Percentiles rank a stretch among this genome's conserved stretches.
These are phyloP conservation scores for Asarcornis scutulata DNA, from an alignment of 2,113 vertebrate species.

Conservation along the genomic window DNA sequence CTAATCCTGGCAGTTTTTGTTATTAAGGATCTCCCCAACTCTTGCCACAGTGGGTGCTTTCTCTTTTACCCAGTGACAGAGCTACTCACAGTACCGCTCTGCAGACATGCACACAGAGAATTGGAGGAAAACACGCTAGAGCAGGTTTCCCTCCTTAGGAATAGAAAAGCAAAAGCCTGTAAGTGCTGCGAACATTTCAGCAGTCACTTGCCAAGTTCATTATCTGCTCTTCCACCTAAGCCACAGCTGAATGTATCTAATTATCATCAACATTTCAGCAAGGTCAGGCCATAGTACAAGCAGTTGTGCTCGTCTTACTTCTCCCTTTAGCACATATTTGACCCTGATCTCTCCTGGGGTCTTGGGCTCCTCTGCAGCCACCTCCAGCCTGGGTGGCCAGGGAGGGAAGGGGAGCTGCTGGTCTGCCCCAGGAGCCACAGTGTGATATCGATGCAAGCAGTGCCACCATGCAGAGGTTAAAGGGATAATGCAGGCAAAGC, in stretches of 20 bases:
- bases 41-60: background rate
- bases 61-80: background rate
- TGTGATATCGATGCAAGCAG: background rate
- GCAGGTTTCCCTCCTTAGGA: background rate
- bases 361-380: background rate
- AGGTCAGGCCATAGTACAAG: background rate
- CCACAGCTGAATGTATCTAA: background rate
- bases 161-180: background rate
- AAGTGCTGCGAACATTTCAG: background rate
- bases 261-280: background rate
- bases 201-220: background rate
- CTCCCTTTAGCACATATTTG: background rate
- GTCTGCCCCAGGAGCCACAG: background rate
- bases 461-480: background rate
- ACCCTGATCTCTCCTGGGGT: background rate
- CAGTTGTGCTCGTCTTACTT: background rate
- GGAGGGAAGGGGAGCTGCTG: fast-evolving
- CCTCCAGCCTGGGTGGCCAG: background rate
- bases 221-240: background rate
- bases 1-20: background rate
- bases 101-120: background rate
- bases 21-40: background rate
- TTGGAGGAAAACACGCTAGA: background rate
- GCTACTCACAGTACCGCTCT: background rate
- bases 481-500: background rate